Evolutionary conservation across 2,113 vertebrate species (phyloP), one percentile per base, ranked within the genome.

Genomic region (Nymphicus hollandicus): DNA sequence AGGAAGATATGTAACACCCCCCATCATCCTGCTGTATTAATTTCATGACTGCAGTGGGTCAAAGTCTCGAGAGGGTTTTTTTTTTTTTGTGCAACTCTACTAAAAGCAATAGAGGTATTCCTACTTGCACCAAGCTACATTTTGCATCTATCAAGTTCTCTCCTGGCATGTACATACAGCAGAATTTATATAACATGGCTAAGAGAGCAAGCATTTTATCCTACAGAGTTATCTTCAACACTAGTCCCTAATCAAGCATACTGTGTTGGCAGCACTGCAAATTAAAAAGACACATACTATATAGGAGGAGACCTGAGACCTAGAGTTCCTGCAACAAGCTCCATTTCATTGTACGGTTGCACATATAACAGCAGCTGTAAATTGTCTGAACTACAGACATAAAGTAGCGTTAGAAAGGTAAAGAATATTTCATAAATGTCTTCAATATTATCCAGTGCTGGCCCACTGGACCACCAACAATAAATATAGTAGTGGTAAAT

Each of bases 391-490:
- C 31, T 80, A 53, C 76, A 83, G 72, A 82, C 72, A 91, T 93
- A 96, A 96, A 96, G 90, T 81, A 90, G 60, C 93, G 52, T 89
- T 73, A 74, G 76, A 94, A 97, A 96, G 46, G 88, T 90, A 96
- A 91, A 90, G 79, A 93, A 88, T 96, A 93, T 93, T 96, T 96
- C 85, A 94, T 88, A 91, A 83, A 81, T 83, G 85, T 90, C 95
- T 81, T 95, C 79, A 70, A 7, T 78, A 93, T 90, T 96, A 88
- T 81, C 88, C 85, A 86, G 60, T 1, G 2, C 64, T 90, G 86
- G 81, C 82, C 90, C 47, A 80, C 68, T 77, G 33, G 71, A 86
- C 79, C 64, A 86, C 88, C 91, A 94, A 10, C 85, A 95, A 88
- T 91, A 96, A 96, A 94, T 95, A 95, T 63, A 86, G 65, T 60